Evolutionary conservation across 1,140 invertebrate genomes (phyloP), one percentile per base, ranked within the genome.

Genomic region (Drosophila equinoxialis): DNA sequence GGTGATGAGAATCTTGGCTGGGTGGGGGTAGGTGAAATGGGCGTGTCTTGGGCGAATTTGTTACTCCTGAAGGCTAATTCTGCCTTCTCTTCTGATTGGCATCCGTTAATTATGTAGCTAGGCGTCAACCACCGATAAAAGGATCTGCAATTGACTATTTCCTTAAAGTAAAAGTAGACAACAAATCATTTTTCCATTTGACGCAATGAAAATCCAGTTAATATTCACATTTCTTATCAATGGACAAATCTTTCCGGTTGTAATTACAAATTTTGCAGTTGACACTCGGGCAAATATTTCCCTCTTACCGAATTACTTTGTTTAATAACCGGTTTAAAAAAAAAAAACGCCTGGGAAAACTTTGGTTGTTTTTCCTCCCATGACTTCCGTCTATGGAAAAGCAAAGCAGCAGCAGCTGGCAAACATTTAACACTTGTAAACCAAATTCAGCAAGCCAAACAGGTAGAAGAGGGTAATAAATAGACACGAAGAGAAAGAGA

Each of bases 311-410:
- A 51, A 51, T 69, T 35, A 57, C 60, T 83, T 68, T 62, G 77
- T 84, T 77, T 64, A 84, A 80, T 77, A 85, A 84, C 65, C 68
- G 68, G 63, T 65, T 75, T 17, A 17, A 17, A 17, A 17, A 26
- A 30, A 55, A 62, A 48, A 48, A 69, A 68, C 67, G 65, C 65
- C 65, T 79, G 80, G 63, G 71, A 59, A 73, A 82, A 61, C 65
- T 58, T 17, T 55, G 41, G 37, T 17, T 23, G 45, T 1, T 51
- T 51, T 51, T 51, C 8, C 17, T 17, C 0, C 1, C 45, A 14
- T 1, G 35, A 74, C 76, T 86, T 86, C 82, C 82, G 82, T 65
- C 83, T 86, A 64, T 68, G 66, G 45, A 79, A 76, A 82, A 39
- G 37, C 37, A 39, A 39, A 39, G 37, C 37, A 39, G 33, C 33